These are phyloP conservation scores for Copidosoma floridanum DNA, from an alignment of 1,140 invertebrate species.

Conservation along the genomic window DNA sequence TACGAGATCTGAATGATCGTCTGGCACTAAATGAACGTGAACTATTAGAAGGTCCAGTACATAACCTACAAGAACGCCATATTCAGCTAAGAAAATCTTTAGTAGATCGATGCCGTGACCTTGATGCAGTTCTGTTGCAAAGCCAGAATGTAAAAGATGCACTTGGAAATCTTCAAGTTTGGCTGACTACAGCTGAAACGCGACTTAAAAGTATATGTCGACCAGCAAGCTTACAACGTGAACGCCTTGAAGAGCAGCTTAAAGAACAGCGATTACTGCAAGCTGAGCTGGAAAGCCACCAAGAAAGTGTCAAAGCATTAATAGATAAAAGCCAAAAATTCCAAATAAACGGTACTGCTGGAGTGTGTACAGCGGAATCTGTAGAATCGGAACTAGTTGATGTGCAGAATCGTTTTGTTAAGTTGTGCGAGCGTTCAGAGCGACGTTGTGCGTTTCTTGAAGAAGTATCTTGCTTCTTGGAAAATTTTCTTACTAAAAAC, in stretches of 20 bases:
- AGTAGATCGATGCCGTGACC: slow-evolving; percentile 74
- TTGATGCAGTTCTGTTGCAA: slow-evolving; percentile 87
- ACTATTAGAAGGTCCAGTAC: slow-evolving; percentile 75
- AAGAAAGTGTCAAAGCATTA: slow-evolving; percentile 80
- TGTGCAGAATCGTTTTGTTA: slow-evolving; percentile 79
- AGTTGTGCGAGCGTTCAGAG: slow-evolving; percentile 75
- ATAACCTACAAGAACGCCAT: slow-evolving; percentile 76
- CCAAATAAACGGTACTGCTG: slow-evolving; percentile 73
- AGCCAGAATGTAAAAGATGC: slow-evolving; percentile 94
- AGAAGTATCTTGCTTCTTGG: slow-evolving; percentile 72
- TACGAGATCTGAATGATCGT: slow-evolving; percentile 77
- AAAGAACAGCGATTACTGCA: slow-evolving; percentile 78
- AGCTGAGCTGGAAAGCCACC: slow-evolving; percentile 81
- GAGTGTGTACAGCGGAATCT: slow-evolving; percentile 83
- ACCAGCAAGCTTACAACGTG: slow-evolving; percentile 83
- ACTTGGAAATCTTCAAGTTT: slow-evolving; percentile 78
- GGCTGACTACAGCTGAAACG: slow-evolving; percentile 82
- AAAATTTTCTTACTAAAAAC: slow-evolving; percentile 70
- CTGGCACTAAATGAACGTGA: slow-evolving; percentile 74
- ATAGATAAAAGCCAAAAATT: slow-evolving; percentile 76
- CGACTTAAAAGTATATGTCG: slow-evolving; percentile 75
- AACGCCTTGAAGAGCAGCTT: slow-evolving; percentile 86
- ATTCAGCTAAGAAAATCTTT: slow-evolving; percentile 69
- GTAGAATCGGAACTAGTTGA: slow-evolving; percentile 86
- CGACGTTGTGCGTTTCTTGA: slow-evolving; percentile 79